Evolutionary conservation across 2,113 vertebrate genomes (phyloP).

Genomic region (Cricetomys ansorgei): DNA sequence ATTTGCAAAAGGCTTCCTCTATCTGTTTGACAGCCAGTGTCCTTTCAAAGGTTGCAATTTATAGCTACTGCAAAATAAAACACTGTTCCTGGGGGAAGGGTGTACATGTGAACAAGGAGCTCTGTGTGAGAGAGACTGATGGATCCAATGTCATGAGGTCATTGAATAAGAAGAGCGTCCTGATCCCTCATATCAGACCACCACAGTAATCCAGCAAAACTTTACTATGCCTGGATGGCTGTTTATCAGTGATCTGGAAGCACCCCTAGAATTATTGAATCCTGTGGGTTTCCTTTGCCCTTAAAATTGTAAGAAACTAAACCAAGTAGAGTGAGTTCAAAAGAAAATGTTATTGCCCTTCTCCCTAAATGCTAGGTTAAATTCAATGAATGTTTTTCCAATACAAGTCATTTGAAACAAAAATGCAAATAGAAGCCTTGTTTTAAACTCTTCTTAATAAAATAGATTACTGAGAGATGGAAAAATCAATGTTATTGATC

Average conservation of each 20-base stretch:
- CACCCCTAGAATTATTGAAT: slow-evolving; percentile 37
- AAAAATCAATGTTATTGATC: slow-evolving; percentile 88
- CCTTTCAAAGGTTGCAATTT: background rate
- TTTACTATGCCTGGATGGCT: slow-evolving; percentile 37
- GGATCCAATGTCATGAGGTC: slow-evolving; percentile 38
- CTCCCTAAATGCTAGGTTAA: slow-evolving; percentile 70
- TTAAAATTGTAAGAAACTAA: slow-evolving; percentile 70
- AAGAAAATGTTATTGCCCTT: slow-evolving; percentile 41
- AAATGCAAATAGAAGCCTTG: slow-evolving; percentile 86
- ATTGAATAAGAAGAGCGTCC: background rate
- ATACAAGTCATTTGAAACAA: slow-evolving; percentile 85
- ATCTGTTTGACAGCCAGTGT: background rate
- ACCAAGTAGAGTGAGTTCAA: slow-evolving; percentile 54
- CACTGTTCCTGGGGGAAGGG: background rate
- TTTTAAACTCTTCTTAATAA: slow-evolving; percentile 86
- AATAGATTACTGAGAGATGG: slow-evolving; percentile 88
- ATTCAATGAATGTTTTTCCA: slow-evolving; percentile 66
- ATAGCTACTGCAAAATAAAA: background rate
- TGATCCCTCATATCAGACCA: background rate
- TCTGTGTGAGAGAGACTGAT: background rate
- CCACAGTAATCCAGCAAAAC: slow-evolving; percentile 44
- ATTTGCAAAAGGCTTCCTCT: background rate
- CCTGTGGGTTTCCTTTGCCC: slow-evolving; percentile 58
- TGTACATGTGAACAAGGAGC: background rate
- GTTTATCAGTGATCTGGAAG: slow-evolving; percentile 47